A percentile compares a stretch with the other conserved stretches of the same genome.
phyloP scores from a whole-genome alignment of 2,113 vertebrate genomes.

The Prionailurus viverrinus region DNA sequence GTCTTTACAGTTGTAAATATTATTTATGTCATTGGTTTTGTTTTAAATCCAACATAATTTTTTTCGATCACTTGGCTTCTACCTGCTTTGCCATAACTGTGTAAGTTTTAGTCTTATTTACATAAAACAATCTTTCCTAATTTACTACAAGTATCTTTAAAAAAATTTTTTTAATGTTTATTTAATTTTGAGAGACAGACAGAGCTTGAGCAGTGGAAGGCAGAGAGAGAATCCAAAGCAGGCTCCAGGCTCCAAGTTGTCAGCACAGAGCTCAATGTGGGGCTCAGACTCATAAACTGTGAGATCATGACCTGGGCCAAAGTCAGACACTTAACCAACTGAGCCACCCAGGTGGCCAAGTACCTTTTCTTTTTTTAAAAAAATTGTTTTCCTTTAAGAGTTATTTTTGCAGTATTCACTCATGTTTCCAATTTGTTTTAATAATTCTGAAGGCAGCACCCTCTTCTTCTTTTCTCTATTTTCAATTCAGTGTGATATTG shows the following conservation, averaged over 20 bases:
- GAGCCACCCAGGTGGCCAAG: neutral
- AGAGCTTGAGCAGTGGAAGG: no score
- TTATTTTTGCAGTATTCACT: neutral
- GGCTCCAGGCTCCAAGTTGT: no score
- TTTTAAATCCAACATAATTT: neutral
- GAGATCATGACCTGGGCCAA: no score
- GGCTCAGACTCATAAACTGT: no score
- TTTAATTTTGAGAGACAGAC: no score
- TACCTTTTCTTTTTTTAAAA: neutral
- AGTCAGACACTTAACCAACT: no score
- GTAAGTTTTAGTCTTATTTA: conserved; percentile 1
- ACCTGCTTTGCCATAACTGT: neutral
- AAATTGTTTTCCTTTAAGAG: conserved; percentile 21
- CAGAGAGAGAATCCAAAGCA: no score
- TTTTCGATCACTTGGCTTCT: neutral
- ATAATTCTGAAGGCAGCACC: conserved; percentile 3
- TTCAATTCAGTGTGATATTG: neutral
- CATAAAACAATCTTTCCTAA: neutral
- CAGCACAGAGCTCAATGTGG: no score
- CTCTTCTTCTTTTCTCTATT: neutral
- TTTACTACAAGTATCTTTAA: neutral
- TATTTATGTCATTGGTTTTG: neutral
- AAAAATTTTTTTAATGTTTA: no score
- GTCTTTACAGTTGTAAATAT: neutral
- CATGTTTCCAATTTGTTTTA: conserved; percentile 29